Conservation (phyloP, 2,888 invertebrate genomes). For the Parascotia fuliginaria region DNA sequence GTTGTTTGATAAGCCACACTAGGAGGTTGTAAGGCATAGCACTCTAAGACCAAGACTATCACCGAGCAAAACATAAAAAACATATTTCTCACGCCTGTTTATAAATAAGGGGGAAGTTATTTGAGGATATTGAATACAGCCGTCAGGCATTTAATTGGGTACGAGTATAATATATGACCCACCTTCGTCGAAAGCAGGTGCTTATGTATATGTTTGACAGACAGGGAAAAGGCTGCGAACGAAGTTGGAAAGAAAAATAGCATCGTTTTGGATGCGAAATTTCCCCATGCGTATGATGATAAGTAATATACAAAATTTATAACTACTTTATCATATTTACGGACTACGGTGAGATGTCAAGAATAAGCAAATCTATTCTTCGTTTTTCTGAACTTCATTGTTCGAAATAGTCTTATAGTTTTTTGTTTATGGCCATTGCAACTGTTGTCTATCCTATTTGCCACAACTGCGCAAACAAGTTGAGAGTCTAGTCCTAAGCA, state of each 20-base stretch:
- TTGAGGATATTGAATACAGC: neutral
- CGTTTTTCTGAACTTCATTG: neutral
- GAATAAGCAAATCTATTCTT: neutral
- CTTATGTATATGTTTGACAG: neutral
- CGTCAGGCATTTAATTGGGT: neutral
- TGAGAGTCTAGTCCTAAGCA: too few relatives aligned
- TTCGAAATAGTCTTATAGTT: too few relatives aligned
- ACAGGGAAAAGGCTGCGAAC: slow-evolving; percentile 23
- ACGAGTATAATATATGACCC: neutral
- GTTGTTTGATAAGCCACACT: too few relatives aligned
- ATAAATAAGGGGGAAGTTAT: too few relatives aligned
- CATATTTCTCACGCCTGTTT: too few relatives aligned
- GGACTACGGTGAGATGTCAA: neutral
- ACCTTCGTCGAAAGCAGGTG: neutral
- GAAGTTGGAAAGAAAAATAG: slow-evolving; percentile 43
- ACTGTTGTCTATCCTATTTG: too few relatives aligned
- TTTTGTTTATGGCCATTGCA: too few relatives aligned
- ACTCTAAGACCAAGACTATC: too few relatives aligned
- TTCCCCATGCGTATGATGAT: slow-evolving; percentile 35
- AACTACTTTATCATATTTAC: slow-evolving; percentile 37
- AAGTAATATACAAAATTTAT: slow-evolving; percentile 42
- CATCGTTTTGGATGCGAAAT: slow-evolving; percentile 47
- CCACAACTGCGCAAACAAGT: too few relatives aligned
- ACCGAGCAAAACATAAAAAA: too few relatives aligned
- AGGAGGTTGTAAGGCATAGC: too few relatives aligned